Evolutionary conservation across 2,113 vertebrate genomes (phyloP), one percentile per base, ranked within the genome.

Genomic region (Cercocebus atys): DNA sequence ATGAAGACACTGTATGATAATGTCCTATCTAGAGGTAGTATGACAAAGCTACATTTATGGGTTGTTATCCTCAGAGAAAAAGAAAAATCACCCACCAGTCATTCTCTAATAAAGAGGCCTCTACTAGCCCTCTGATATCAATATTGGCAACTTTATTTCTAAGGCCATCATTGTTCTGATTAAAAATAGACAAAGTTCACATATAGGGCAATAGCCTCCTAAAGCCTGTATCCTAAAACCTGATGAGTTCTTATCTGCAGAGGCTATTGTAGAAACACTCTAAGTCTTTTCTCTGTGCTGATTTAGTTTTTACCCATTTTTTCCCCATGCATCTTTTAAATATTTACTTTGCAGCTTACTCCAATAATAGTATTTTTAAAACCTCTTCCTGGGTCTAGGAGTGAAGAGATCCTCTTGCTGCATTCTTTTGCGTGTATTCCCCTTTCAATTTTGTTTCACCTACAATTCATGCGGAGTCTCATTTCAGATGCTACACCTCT

Each of bases 291-390:
- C 52, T 75, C 57, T 88, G 3, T 57, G 38, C 27, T 66, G 18
- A 18, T 85, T 57, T 93, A 81, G 32, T 52, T 81, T 75, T 93
- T 81, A 84, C 64, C 72, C 61, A 27, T n/a, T 79, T 38, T 64
- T 64, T 61, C 32, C 61, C 47, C 55, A 55, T 70, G 47, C n/a
- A 3, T 90, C 80, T 83, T 64, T 25, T 38, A 84, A 38, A 55
- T 79, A 14, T 81, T 85, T 84, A 50, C 75, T 96, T 92, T 90
- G 45, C 22, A 83, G 66, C 7, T 93, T 93, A 43, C 68, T 79
- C 47, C 47, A 85, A 81, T 45, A 75, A 70, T 1, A 75, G 43
- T 57, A 47, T 88, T 82, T 91, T 72, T 13, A 45, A 90, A 79
- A 76, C 14, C 22, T 50, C 52, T 84, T 35, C 16, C 47, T 88